Evolutionary conservation across 2,888 invertebrate genomes (phyloP).

Genomic region (Hemaris fuciformis): DNA sequence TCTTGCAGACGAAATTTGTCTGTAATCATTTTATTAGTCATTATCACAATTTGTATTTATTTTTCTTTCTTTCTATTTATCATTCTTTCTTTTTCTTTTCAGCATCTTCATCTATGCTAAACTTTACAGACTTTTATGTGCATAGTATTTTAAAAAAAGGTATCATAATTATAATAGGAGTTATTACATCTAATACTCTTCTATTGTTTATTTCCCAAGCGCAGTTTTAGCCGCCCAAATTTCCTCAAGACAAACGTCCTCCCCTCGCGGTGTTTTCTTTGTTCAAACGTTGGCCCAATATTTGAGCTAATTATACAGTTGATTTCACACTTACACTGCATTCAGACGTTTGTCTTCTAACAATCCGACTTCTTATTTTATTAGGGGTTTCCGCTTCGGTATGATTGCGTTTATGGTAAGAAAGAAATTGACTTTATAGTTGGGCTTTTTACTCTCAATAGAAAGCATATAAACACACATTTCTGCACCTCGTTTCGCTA

Average conservation of each 20-base stretch:
- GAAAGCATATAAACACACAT: too few species aligned
- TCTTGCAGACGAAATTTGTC: too few species aligned
- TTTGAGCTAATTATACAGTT: constrained; percentile 62
- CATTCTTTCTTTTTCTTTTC: too few species aligned
- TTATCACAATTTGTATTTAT: too few species aligned
- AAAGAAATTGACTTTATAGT: not conserved
- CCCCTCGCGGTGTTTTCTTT: constrained; percentile 39
- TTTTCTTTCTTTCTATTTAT: too few species aligned
- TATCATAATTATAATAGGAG: too few species aligned
- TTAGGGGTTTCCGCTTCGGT: not conserved
- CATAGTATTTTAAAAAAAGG: too few species aligned
- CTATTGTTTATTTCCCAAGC: constrained; percentile 17
- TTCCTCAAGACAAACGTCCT: constrained; percentile 36
- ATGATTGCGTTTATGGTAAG: not conserved
- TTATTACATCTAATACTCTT: not conserved
- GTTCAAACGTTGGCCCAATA: constrained; percentile 38
- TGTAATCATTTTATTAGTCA: too few species aligned
- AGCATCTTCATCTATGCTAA: too few species aligned
- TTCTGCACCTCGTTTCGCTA: too few species aligned
- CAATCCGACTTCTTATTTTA: constrained; percentile 37
- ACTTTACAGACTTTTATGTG: too few species aligned
- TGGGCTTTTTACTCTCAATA: too few species aligned
- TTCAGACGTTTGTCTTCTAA: constrained; percentile 53
- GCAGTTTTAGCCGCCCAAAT: constrained; percentile 47
- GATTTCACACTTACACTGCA: constrained; percentile 57